Evolutionary conservation across 2,888 invertebrate genomes (phyloP), one percentile per base, ranked within the genome.

Genomic region (Empis livida): DNA sequence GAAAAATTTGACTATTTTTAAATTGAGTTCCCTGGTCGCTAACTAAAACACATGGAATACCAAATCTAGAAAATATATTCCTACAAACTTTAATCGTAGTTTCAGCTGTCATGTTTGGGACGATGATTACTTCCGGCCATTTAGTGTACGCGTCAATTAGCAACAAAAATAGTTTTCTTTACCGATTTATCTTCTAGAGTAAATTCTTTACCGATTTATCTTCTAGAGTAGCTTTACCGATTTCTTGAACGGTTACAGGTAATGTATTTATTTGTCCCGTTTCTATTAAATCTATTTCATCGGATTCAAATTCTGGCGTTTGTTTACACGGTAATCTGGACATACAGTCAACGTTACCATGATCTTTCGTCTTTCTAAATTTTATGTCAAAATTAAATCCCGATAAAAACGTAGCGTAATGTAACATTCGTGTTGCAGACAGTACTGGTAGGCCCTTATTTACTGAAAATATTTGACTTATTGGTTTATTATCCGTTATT

Each of bases 401-500:
- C 15, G 51, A 42, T 5, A 59, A 46, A 20, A 55, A 56, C 8
- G 11, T 39, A 10, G 38, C 15, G 8, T 39, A 39, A 15, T 39
- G 38, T 17, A 38, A 42, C 15, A 46, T 42, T 16, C 42, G 13
- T 5, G 56, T 60, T 1, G 58, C 59, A 6, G 59, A 55, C 55
- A 59, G 55, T 44, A 55, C 55, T 41, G 61, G 58, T 11, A 58
- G 56, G 13, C 51, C 44, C 48, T 57, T 56, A 3, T 37, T 54
- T 4, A 56, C 56, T 3, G 56, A 55, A 50, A 59, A 59, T 39
- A 61, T 60, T 52, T 53, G 48, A 17, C 46, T 13, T 14, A 55
- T 30, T 1, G 67, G 63, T 45, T 60, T 54, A 49, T 64, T 58
- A 51, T 65, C 63, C 2, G 64, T 68, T 10, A 55, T 32, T 13